These are phyloP conservation scores for Larimichthys polyactis DNA, from an alignment of 2,113 vertebrate genomes.

Conservation along the genomic window DNA sequence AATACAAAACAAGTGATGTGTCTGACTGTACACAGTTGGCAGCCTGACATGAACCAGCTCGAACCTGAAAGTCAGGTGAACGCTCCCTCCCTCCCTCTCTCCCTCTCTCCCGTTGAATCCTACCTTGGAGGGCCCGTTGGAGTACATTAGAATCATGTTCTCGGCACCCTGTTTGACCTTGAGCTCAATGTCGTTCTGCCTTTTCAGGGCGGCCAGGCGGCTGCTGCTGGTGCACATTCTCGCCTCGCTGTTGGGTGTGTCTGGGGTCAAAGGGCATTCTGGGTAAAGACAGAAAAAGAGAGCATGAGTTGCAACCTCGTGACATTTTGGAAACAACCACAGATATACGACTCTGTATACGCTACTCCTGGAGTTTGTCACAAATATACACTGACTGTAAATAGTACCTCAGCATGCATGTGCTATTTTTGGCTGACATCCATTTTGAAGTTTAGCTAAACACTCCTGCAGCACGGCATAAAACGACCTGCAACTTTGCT, in stretches of 20 bases:
- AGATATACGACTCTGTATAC: background rate
- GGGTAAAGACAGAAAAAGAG: conserved; percentile 35
- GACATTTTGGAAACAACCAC: conserved; percentile 8
- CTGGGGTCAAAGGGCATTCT: conserved; percentile 96
- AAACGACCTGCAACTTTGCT: conserved; percentile 30
- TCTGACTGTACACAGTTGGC: background rate
- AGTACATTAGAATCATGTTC: conserved; percentile 99
- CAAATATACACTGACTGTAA: conserved; percentile 37
- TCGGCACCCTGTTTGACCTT: conserved; percentile 99
- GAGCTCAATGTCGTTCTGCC: conserved; percentile 96
- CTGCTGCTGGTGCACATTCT: conserved; percentile 90
- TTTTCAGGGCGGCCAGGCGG: conserved; percentile 93
- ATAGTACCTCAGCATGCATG: conserved; percentile 27
- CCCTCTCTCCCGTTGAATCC: conserved; percentile 5
- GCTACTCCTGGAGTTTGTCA: conserved; percentile 22
- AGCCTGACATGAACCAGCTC: conserved; percentile 1
- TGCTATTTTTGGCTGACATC: conserved; percentile 42
- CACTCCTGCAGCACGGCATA: conserved; percentile 26
- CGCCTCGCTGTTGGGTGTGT: conserved; percentile 94
- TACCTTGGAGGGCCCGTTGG: conserved; percentile 98
- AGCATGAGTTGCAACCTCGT: background rate
- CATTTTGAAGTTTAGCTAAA: conserved; percentile 40
- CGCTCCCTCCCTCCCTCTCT: too few species aligned
- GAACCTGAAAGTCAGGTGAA: conserved; percentile 23
- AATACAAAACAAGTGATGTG: background rate